phyloP scores from a whole-genome alignment of 2,797 vertebrate genomes.

The Brachyalestes nurse region DNA sequence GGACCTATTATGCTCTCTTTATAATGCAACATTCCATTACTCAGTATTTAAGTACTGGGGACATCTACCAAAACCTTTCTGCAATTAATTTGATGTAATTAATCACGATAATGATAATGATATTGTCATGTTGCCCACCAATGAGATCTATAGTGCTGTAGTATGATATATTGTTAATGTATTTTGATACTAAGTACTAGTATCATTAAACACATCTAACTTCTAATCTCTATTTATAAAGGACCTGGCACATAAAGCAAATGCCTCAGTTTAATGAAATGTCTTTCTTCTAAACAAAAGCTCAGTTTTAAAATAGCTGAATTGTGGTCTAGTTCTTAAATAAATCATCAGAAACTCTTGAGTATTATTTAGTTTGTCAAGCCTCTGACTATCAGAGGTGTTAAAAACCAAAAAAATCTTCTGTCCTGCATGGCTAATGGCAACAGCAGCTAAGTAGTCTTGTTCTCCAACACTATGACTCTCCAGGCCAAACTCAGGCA shows the following conservation, averaged over 20 bases:
- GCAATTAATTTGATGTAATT: too few relatives aligned
- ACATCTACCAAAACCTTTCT: too few relatives aligned
- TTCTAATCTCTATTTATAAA: not conserved
- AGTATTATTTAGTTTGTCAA: constrained; percentile 14
- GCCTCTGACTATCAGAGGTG: constrained; percentile 9
- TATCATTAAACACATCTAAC: constrained; percentile 11
- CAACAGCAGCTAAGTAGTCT: constrained; percentile 21
- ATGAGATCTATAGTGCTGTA: too few relatives aligned
- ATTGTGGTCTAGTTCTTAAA: constrained; percentile 36
- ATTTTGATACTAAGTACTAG: not conserved
- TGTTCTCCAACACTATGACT: constrained; percentile 46
- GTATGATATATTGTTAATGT: too few relatives aligned
- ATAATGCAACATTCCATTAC: too few relatives aligned
- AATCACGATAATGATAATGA: too few relatives aligned
- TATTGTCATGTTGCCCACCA: too few relatives aligned
- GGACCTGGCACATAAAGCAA: constrained; percentile 18
- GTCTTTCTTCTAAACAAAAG: constrained; percentile 31
- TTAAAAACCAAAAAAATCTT: not conserved
- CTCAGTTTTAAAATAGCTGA: constrained; percentile 40
- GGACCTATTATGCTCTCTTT: too few relatives aligned
- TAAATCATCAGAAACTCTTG: constrained; percentile 21
- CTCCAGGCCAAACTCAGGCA: constrained; percentile 51
- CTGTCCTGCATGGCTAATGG: not conserved
- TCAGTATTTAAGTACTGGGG: not conserved
- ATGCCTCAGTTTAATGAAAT: constrained; percentile 51